Evolutionary conservation across 2,113 vertebrate genomes (phyloP).

Genomic region (Scalopus aquaticus): DNA sequence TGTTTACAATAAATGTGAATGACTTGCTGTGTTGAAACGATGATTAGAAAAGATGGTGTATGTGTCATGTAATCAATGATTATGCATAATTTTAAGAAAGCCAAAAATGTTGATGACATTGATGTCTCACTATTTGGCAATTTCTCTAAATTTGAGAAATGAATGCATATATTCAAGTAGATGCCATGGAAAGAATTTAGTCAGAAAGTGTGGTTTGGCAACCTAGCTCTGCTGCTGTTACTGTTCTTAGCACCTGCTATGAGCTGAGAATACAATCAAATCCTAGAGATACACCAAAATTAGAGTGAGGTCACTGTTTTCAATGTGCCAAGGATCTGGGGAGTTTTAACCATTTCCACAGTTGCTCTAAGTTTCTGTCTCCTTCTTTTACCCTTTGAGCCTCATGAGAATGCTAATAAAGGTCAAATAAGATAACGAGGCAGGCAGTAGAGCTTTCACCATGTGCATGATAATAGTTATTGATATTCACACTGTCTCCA

Average conservation of each 20-base stretch:
- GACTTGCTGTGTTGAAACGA: neutral
- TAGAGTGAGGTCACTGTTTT: neutral
- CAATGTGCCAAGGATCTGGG: neutral
- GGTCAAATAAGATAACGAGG: neutral
- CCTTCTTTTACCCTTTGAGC: neutral
- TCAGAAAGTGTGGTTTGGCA: neutral
- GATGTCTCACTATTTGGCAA: neutral
- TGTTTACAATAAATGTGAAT: neutral
- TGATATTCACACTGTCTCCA: neutral
- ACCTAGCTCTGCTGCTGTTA: neutral
- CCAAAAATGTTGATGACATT: neutral
- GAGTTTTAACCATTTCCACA: neutral
- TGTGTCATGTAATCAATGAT: neutral
- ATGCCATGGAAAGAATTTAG: neutral
- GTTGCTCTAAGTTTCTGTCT: neutral
- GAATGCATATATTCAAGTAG: neutral
- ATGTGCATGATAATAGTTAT: neutral
- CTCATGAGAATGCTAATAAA: neutral
- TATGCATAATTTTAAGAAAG: neutral
- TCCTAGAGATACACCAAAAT: neutral
- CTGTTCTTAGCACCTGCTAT: conserved; percentile 1
- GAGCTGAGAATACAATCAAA: neutral
- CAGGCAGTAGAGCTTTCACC: neutral
- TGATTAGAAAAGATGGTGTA: neutral
- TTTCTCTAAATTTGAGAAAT: conserved; percentile 19